phyloP scores from a whole-genome alignment of 37 sponge, comb jelly and placozoan genomes.

The Beroe ovata region DNA sequence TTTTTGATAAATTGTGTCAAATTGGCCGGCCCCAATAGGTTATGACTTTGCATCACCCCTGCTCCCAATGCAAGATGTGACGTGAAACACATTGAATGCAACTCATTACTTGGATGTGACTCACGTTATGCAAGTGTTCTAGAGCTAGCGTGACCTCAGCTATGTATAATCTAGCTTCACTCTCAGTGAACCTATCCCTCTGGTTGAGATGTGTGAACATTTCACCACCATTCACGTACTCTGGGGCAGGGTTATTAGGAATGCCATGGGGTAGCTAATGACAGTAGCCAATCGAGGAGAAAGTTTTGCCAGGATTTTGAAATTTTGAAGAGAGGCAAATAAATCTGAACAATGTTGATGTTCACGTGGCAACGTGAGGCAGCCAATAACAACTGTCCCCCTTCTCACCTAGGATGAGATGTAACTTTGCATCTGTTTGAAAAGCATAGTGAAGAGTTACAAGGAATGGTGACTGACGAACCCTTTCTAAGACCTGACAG shows the following conservation, averaged over 20 bases:
- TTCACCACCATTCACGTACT: constrained; percentile 95
- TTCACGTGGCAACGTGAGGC: no score
- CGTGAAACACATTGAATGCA: no score
- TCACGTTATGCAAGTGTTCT: constrained; percentile 85
- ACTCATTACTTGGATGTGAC: constrained; percentile 48
- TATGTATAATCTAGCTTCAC: constrained; percentile 77
- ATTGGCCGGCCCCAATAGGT: no score
- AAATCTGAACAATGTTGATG: no score
- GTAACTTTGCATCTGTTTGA: constrained; percentile 93
- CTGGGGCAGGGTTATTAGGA: no score
- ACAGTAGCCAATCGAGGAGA: background rate
- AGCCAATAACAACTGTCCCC: no score
- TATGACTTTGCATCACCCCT: no score
- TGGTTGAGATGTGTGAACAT: constrained; percentile 94
- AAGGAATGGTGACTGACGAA: constrained; percentile 92
- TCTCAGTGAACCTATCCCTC: constrained; percentile 79
- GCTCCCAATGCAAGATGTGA: no score
- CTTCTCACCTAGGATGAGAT: constrained; percentile 92
- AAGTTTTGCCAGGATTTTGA: no score
- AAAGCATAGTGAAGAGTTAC: constrained; percentile 98
- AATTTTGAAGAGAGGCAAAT: no score
- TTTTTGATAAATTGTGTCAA: no score
- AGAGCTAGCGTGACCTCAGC: constrained; percentile 90
- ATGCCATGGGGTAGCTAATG: no score
- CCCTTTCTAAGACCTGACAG: constrained; percentile 85